These are phyloP conservation scores for Monochamus saltuarius DNA, from an alignment of 1,140 invertebrate genomes.

Conservation along the genomic window DNA sequence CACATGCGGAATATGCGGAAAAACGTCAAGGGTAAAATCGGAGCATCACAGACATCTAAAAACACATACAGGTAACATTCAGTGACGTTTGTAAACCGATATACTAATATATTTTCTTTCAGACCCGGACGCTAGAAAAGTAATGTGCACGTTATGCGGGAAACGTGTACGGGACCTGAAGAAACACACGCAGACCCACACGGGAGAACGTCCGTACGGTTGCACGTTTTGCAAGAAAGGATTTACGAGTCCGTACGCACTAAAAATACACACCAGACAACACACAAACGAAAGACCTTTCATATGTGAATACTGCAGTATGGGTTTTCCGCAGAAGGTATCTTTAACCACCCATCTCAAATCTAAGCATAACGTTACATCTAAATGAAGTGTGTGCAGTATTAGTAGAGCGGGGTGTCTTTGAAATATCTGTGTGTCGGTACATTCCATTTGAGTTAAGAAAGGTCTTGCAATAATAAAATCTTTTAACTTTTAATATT, in stretches of 20 bases:
- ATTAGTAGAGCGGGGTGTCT: background rate
- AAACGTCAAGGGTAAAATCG: slow-evolving; percentile 33
- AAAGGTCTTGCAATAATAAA: too few species aligned
- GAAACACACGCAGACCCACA: slow-evolving; percentile 40
- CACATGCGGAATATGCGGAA: slow-evolving; percentile 41
- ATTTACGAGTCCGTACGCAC: slow-evolving; percentile 35
- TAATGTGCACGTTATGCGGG: slow-evolving; percentile 36
- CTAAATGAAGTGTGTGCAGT: slow-evolving; percentile 1
- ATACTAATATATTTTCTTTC: background rate
- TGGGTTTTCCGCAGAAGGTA: slow-evolving; percentile 40
- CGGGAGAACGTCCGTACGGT: slow-evolving; percentile 39
- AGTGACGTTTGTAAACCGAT: background rate
- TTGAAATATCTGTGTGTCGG: too few species aligned
- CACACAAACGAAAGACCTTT: slow-evolving; percentile 44
- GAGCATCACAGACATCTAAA: slow-evolving; percentile 40
- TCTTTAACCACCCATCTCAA: slow-evolving; percentile 39
- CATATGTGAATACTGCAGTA: slow-evolving; percentile 35
- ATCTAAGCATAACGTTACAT: slow-evolving; percentile 32
- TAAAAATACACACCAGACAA: slow-evolving; percentile 39
- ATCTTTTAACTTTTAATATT: too few species aligned
- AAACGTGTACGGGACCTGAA: slow-evolving; percentile 37
- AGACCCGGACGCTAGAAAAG: slow-evolving; percentile 27
- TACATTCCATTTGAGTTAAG: too few species aligned
- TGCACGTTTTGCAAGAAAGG: slow-evolving; percentile 41
- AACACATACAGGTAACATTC: slow-evolving; percentile 31